Evolutionary conservation across 2,797 vertebrate species (phyloP).

Genomic region (Micrastur ruficollis): DNA sequence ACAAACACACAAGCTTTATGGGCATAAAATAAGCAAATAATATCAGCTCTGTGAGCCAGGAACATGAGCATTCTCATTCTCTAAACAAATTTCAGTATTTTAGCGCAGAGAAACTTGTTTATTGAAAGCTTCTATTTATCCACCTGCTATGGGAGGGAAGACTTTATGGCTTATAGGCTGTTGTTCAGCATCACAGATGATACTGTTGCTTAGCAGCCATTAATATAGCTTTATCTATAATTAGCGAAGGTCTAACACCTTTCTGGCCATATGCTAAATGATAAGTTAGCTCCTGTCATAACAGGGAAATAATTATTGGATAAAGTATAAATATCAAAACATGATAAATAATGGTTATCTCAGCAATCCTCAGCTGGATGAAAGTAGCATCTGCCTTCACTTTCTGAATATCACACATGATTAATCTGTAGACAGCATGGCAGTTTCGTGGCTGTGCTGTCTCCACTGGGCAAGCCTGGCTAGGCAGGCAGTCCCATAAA

Average conservation of each 20-base stretch:
- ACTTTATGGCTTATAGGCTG: background rate
- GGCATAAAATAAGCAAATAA: background rate
- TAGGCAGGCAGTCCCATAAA: background rate
- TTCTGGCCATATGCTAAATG: constrained; percentile 48
- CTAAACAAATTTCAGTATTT: background rate
- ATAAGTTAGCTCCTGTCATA: constrained; percentile 36
- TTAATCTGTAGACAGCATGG: background rate
- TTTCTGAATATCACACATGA: background rate
- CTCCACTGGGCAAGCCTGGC: background rate
- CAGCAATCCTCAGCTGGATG: constrained; percentile 20
- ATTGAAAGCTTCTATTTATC: background rate
- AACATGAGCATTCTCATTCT: background rate
- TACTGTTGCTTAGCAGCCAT: constrained; percentile 14
- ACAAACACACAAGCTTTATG: background rate
- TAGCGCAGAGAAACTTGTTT: background rate
- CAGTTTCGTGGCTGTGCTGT: background rate
- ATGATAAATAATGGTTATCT: constrained; percentile 37
- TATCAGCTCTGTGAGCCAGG: background rate
- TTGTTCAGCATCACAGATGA: constrained; percentile 25
- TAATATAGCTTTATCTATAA: constrained; percentile 46
- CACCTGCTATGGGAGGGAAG: background rate
- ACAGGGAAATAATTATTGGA: constrained; percentile 3
- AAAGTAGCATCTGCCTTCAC: constrained; percentile 36
- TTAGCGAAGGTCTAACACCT: constrained; percentile 25
- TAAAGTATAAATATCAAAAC: constrained; percentile 31